Conservation (phyloP, 2,113 vertebrate genomes). For the Xyliphius kryptos region DNA sequence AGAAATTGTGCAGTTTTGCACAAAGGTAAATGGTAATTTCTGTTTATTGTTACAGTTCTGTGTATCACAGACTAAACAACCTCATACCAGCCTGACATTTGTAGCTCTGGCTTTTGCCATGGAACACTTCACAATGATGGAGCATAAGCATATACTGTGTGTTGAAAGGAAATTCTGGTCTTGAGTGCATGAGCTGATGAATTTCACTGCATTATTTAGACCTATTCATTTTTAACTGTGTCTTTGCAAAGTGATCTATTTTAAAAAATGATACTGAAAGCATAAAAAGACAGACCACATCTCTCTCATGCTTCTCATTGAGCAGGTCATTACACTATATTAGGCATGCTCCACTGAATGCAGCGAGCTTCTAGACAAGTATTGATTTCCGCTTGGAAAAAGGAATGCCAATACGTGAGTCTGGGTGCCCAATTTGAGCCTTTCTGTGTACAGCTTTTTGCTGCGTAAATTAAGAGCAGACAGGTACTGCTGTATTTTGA, state of each 20-base stretch:
- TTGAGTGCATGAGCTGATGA: constrained; percentile 15
- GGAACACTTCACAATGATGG: constrained; percentile 17
- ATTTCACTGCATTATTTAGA: constrained; percentile 39
- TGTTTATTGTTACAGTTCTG: too few relatives aligned
- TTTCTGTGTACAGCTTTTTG: constrained; percentile 34
- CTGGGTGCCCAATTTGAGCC: constrained; percentile 38
- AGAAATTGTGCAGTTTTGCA: too few relatives aligned
- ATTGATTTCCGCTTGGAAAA: constrained; percentile 43
- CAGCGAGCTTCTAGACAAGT: constrained; percentile 27
- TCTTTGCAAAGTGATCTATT: constrained; percentile 30
- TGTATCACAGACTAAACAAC: too few relatives aligned
- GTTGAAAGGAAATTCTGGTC: constrained; percentile 12
- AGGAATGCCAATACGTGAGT: constrained; percentile 33
- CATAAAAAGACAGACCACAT: constrained; percentile 22
- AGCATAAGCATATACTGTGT: constrained; percentile 11
- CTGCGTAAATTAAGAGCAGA: constrained; percentile 29
- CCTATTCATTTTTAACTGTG: constrained; percentile 25
- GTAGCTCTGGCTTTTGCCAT: constrained; percentile 26
- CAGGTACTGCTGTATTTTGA: constrained; percentile 20
- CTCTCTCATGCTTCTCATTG: constrained; percentile 24
- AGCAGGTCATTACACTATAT: constrained; percentile 29
- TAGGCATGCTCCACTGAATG: constrained; percentile 17
- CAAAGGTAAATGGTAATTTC: too few relatives aligned
- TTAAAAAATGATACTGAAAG: constrained; percentile 17
- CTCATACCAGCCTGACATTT: constrained; percentile 22